Percentiles rank a stretch among this genome's conserved stretches.
Conservation (phyloP, 1,140 invertebrate species). For the Latrodectus geometricus region DNA sequence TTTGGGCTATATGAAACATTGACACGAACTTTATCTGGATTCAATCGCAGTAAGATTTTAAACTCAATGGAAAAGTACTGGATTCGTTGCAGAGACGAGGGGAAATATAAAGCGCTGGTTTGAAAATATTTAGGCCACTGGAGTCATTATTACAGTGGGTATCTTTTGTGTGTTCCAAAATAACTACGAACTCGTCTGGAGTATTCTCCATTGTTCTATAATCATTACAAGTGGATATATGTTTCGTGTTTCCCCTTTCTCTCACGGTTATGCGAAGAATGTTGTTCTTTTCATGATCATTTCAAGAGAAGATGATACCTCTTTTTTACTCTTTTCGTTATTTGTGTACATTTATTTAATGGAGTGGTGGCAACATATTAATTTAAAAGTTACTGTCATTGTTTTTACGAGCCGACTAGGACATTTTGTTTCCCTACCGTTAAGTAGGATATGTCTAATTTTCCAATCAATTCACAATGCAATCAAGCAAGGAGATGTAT, state of each 20-base stretch:
- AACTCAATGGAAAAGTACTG: conserved; percentile 10
- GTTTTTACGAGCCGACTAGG: no score
- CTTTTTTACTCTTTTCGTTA: neutral
- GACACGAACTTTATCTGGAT: conserved; percentile 12
- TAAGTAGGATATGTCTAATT: no score
- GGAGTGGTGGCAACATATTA: no score
- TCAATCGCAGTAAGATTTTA: neutral
- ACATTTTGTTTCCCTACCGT: no score
- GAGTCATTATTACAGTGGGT: conserved; percentile 32
- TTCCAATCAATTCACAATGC: no score
- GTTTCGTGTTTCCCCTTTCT: conserved; percentile 16
- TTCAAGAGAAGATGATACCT: neutral
- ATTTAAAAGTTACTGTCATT: no score
- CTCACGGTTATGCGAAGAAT: neutral
- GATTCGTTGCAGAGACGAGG: conserved; percentile 7
- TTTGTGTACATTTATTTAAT: no score
- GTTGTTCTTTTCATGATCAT: neutral
- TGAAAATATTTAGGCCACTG: conserved; percentile 50
- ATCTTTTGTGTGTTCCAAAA: conserved; percentile 33
- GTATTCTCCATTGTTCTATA: conserved; percentile 39
- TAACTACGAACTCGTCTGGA: conserved; percentile 14
- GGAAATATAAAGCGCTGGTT: neutral
- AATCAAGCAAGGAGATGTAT: no score
- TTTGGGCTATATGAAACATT: neutral
- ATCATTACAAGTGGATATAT: conserved; percentile 15